Evolutionary conservation across 2,888 invertebrate genomes (phyloP).

Genomic region (Villa cingulata): DNA sequence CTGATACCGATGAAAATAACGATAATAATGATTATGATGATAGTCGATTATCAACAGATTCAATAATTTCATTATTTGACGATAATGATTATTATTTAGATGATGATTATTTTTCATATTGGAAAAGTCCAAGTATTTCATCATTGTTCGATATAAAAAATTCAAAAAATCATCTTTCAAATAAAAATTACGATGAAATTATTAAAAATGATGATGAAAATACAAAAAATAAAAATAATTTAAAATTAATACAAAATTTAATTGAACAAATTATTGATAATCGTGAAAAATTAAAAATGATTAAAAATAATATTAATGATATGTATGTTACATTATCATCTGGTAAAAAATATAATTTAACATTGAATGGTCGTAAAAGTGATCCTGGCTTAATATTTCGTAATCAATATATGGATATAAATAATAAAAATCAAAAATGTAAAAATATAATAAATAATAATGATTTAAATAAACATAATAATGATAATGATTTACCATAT

Average conservation of each 20-base stretch:
- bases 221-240: neutral
- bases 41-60: neutral
- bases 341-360: neutral
- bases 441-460: too few relatives aligned
- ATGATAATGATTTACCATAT: too few relatives aligned
- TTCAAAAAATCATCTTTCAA: too few relatives aligned
- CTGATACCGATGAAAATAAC: too few relatives aligned
- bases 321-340: too few relatives aligned
- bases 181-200: too few relatives aligned
- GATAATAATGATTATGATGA: neutral
- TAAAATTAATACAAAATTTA: neutral
- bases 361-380: neutral
- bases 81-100: neutral
- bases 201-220: neutral
- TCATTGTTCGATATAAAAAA: neutral
- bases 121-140: neutral
- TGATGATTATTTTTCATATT: neutral
- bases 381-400: slow-evolving; percentile 6
- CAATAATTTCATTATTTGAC: neutral
- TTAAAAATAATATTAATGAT: neutral
- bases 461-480: too few relatives aligned
- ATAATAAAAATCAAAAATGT: too few relatives aligned
- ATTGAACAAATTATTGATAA: neutral
- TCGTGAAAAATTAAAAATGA: neutral
- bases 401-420: too few relatives aligned